Evolutionary conservation across 2,888 invertebrate genomes (phyloP).

Genomic region (Sicus ferrugineus): DNA sequence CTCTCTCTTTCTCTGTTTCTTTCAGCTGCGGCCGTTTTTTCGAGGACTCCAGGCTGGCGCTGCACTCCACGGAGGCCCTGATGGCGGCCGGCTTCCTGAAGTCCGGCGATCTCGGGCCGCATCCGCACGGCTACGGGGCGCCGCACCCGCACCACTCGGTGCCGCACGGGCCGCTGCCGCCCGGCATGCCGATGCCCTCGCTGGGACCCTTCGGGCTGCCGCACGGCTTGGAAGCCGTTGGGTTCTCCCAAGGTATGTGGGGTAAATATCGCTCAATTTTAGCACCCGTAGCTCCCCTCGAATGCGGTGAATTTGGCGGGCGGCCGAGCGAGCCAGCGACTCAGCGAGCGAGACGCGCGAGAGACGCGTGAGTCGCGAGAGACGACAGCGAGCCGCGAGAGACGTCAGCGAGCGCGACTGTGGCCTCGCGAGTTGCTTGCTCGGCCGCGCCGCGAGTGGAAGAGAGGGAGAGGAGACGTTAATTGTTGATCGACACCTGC

Average conservation of each 20-base stretch:
- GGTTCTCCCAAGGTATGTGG: slow-evolving; percentile 67
- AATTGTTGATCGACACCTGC: no score
- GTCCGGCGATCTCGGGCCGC: slow-evolving; percentile 63
- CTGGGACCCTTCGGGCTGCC: slow-evolving; percentile 65
- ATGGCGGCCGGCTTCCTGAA: slow-evolving; percentile 66
- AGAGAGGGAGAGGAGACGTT: no score
- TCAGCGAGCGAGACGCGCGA: background rate
- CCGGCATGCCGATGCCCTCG: slow-evolving; percentile 65
- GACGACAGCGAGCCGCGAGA: no score
- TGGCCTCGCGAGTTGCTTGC: no score
- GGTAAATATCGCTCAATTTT: slow-evolving; percentile 64
- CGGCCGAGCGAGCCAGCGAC: background rate
- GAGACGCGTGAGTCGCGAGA: no score
- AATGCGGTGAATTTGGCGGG: slow-evolving; percentile 39
- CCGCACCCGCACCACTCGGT: slow-evolving; percentile 64
- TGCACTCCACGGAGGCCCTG: slow-evolving; percentile 65
- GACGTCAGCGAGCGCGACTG: no score
- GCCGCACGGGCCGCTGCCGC: slow-evolving; percentile 64
- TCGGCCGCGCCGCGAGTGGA: no score
- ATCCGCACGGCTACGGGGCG: slow-evolving; percentile 65
- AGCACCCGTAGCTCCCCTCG: slow-evolving; percentile 28
- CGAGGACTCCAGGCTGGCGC: slow-evolving; percentile 60
- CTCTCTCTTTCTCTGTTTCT: background rate
- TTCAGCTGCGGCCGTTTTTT: slow-evolving; percentile 37
- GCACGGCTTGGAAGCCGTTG: slow-evolving; percentile 65